Evolutionary conservation across 1,140 invertebrate species (phyloP).

Genomic region (Chymomyza costata): DNA sequence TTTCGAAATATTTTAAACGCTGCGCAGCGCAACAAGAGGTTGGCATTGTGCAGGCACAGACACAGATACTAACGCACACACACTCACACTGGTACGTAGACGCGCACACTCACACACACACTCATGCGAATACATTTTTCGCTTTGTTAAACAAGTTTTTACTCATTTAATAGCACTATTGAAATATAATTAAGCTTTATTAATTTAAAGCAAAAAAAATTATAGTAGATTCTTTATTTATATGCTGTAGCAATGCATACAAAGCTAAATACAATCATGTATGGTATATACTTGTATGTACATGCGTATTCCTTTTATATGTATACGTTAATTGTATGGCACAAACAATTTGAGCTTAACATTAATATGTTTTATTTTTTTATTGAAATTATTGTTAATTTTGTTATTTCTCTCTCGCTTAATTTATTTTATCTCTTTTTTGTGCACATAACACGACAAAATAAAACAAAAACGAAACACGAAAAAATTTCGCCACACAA

Average conservation of each 20-base stretch:
- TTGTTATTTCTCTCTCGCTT: constrained; percentile 8
- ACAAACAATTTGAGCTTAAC: too few species aligned
- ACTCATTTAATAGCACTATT: background rate
- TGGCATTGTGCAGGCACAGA: constrained; percentile 47
- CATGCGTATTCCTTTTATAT: too few species aligned
- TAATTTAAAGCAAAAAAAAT: background rate
- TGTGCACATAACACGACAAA: constrained; percentile 48
- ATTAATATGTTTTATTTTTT: background rate
- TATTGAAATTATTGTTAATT: background rate
- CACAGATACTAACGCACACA: constrained; percentile 27
- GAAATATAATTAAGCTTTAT: background rate
- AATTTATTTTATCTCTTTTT: constrained; percentile 26
- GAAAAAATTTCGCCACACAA: constrained; percentile 70
- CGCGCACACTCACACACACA: constrained; percentile 6
- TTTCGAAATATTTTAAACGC: constrained; percentile 1
- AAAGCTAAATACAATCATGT: too few species aligned
- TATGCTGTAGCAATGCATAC: too few species aligned
- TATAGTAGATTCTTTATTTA: constrained; percentile 1
- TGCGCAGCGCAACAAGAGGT: constrained; percentile 68
- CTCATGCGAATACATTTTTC: constrained; percentile 13
- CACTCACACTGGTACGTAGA: constrained; percentile 3
- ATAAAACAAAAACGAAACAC: constrained; percentile 73
- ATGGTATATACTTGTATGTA: too few species aligned
- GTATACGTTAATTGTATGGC: background rate
- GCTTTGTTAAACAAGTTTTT: background rate